Base-by-base conservation (phyloP, 2,888 invertebrate genomes). In the Ptychoptera contaminata region DNA sequence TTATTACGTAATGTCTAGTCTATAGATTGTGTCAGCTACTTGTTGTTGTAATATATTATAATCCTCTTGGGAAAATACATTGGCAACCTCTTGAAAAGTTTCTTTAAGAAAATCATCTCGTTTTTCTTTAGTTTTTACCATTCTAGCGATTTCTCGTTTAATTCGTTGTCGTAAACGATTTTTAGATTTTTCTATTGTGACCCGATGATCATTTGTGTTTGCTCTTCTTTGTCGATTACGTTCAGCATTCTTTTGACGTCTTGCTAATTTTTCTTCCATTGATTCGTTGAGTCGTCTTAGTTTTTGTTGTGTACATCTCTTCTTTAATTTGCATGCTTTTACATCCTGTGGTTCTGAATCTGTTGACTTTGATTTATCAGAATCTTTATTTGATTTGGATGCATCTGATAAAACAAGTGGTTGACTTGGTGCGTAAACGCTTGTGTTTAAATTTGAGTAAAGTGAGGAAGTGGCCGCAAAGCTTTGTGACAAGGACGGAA, bases 81-180 rank as follows among this genome's bases (percentile, higher is more conserved):
- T 42, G 34, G 16, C 14, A 15, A 42, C 42, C 16, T 42, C 42
- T 10, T 16, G 16, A 42, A 42, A 42, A 12, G 42, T 42, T 42
- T 42, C 42, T 12, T 42, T 42, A n/a, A 42, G n/a, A 29, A 42
- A 42, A 16, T 42, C 42, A 8, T 42, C 42, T 11, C 42, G 35
- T 42, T 42, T 42, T 3, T 42, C 42, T 8, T 34, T 34, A 23
- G 42, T 42, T 42, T 34, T 23, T 23, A 34, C 10, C 42, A 42
- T 42, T 16, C 42, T 16, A 16, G 34, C 34, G 16, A 42, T 42
- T 29, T 42, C 42, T 10, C 42, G 11, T 16, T 42, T 42, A 16
- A 42, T 35, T 35, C 42, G 16, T 35, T 42, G 42, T 8, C 42
- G 34, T n/a, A 42, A 35, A 23, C 42, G 42, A 34, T 42, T 42